Evolutionary conservation across 2,888 invertebrate species (phyloP), one percentile per base, ranked within the genome.

Genomic region (Athetis lepigone): DNA sequence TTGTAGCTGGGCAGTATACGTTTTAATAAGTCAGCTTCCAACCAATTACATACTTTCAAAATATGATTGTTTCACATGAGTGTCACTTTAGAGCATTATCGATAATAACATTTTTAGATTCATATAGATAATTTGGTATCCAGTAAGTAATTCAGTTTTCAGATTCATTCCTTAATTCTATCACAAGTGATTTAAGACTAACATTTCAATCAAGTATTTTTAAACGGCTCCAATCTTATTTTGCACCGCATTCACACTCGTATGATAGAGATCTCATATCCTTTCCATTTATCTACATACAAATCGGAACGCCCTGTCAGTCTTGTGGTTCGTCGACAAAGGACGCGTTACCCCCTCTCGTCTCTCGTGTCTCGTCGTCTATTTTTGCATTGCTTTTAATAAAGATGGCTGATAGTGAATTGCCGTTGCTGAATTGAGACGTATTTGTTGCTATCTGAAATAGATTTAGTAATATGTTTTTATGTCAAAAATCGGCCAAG

Each of bases 201-300:
- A n/a, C n/a, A n/a, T n/a, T 33, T 33, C 11, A 33, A 13, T 13
- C 33, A 33, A 11, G 33, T 4, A 33, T 33, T 33, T 33, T 13
- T 13, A 13, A 33, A 13, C 13, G 33, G 13, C 33, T 33, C 9
- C 33, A 11, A 18, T 36, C 39, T 23, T 19, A 60, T 45, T 42
- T 19, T 25, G 25, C 25, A 39, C 49, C 16, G 16, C 19, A 21
- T 23, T 65, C 18, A 39, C 11, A 51, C 25, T 2, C 2, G n/a
- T 47, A n/a, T 29, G 42, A 46, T 18, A 33, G 19, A 2, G 19
- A 45, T 54, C 19, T 36, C 47, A 68, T 80, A 75, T 72, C 81
- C 80, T 83, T 60, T 83, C 80, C 79, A 87, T 85, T 87, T 88
- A 88, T 89, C 88, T 87, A 84, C 88, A 87, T 86, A 86, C 84